phyloP scores from a whole-genome alignment of 1,140 invertebrate species.

The Anoplophora glabripennis region DNA sequence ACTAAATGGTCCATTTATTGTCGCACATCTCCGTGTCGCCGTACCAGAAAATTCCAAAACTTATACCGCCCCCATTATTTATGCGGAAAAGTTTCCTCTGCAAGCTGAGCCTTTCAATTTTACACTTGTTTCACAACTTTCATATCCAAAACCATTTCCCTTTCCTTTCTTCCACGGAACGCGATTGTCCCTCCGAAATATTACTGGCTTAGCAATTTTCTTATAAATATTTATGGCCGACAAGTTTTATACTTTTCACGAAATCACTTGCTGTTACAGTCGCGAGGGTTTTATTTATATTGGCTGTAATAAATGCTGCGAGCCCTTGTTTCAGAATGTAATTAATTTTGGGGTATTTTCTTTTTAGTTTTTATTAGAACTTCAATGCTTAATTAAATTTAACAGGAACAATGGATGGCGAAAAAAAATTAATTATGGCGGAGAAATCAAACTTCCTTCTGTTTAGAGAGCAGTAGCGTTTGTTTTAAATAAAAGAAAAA shows the following conservation, averaged over 20 bases:
- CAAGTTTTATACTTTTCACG: constrained; percentile 2
- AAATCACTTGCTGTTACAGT: constrained; percentile 2
- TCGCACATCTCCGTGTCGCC: constrained; percentile 10
- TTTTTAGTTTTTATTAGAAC: no score
- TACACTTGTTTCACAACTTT: constrained; percentile 24
- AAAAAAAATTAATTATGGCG: no score
- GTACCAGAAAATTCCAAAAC: no score
- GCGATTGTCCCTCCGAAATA: constrained; percentile 1
- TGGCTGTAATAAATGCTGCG: no score
- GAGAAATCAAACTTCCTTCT: no score
- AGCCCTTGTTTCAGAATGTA: no score
- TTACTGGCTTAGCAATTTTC: constrained; percentile 12
- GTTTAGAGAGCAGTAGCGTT: no score
- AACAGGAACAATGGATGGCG: no score
- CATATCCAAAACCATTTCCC: constrained; percentile 6
- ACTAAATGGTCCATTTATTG: constrained; percentile 21
- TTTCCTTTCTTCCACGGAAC: not conserved
- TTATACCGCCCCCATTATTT: constrained; percentile 7
- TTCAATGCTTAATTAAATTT: no score
- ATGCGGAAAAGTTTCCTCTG: constrained; percentile 19
- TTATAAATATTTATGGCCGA: constrained; percentile 15
- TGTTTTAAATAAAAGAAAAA: no score
- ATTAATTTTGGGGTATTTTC: no score
- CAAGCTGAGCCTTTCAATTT: constrained; percentile 25
- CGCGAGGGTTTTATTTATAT: no score